Evolutionary conservation across 1,140 invertebrate genomes (phyloP).

Genomic region (Lordiphosa clarofinis): DNA sequence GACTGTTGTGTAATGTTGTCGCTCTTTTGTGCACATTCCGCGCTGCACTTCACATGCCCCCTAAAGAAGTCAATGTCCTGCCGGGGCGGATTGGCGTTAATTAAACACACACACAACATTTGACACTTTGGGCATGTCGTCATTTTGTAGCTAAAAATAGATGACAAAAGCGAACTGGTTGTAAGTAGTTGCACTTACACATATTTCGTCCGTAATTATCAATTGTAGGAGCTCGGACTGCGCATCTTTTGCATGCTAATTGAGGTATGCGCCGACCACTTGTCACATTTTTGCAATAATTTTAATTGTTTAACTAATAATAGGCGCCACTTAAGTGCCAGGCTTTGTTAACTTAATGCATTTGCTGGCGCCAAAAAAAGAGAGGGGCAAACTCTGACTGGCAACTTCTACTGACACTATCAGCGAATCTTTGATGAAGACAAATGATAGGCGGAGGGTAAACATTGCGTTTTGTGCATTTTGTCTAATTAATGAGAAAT

Average conservation of each 20-base stretch:
- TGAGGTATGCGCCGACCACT: constrained; percentile 73
- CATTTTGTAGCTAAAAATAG: constrained; percentile 65
- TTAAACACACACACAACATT: constrained; percentile 50
- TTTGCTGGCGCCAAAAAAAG: constrained; percentile 63
- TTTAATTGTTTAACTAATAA: constrained; percentile 67
- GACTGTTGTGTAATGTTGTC: constrained; percentile 74
- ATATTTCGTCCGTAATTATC: constrained; percentile 55
- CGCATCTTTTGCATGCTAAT: constrained; percentile 54
- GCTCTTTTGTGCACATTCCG: constrained; percentile 41
- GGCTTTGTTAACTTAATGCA: constrained; percentile 54
- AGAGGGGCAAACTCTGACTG: constrained; percentile 1
- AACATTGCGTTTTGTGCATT: constrained; percentile 32
- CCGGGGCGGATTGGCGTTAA: constrained; percentile 53
- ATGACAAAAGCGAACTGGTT: constrained; percentile 10
- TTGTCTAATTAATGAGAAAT: constrained; percentile 58
- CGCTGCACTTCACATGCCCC: constrained; percentile 57
- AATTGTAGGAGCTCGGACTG: constrained; percentile 13
- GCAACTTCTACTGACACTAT: constrained; percentile 55
- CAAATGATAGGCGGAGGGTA: constrained; percentile 51
- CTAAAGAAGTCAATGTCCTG: constrained; percentile 17
- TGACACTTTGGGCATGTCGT: constrained; percentile 56
- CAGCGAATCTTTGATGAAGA: constrained; percentile 68
- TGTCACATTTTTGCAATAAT: constrained; percentile 74
- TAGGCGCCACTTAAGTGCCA: constrained; percentile 54
- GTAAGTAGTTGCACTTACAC: constrained; percentile 43